Percentiles rank a stretch among this genome's conserved stretches.
phyloP scores from a whole-genome alignment of 2,888 invertebrate genomes.

The Mycogona germanica region DNA sequence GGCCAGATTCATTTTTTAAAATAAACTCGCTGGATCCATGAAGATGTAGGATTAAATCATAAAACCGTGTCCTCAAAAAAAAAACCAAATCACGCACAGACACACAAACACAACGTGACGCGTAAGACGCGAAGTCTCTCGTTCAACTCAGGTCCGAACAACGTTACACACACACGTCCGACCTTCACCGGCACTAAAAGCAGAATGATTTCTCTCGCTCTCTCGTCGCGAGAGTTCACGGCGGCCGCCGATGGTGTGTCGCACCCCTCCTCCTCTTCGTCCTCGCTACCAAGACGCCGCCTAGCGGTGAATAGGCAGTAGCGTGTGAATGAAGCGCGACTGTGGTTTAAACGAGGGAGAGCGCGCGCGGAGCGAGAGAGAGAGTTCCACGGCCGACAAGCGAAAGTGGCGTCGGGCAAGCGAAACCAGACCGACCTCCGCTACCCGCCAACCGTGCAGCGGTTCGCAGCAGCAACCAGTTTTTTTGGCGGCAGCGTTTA shows the following conservation, averaged over 20 bases:
- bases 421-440: not conserved
- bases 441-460: not conserved
- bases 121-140: too few relatives aligned
- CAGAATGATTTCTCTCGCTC: too few relatives aligned
- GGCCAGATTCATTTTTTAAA: too few relatives aligned
- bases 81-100: too few relatives aligned
- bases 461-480: conserved; percentile 1
- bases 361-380: not conserved
- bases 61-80: too few relatives aligned
- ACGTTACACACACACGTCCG: too few relatives aligned
- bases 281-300: not conserved
- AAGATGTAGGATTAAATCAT: too few relatives aligned
- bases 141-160: too few relatives aligned
- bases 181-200: too few relatives aligned
- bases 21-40: too few relatives aligned
- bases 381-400: not conserved
- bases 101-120: too few relatives aligned
- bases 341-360: not conserved
- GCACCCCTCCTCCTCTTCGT: not conserved
- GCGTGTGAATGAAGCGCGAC: not conserved
- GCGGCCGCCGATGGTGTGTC: not conserved
- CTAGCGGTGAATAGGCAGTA: not conserved
- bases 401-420: not conserved
- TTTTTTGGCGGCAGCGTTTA: not conserved
- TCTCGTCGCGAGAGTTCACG: not conserved